Percentiles rank a stretch among this genome's conserved stretches.
These are phyloP conservation scores for Pterobdella sp. DNA, from an alignment of 2,888 invertebrate species.

Conservation along the genomic window DNA sequence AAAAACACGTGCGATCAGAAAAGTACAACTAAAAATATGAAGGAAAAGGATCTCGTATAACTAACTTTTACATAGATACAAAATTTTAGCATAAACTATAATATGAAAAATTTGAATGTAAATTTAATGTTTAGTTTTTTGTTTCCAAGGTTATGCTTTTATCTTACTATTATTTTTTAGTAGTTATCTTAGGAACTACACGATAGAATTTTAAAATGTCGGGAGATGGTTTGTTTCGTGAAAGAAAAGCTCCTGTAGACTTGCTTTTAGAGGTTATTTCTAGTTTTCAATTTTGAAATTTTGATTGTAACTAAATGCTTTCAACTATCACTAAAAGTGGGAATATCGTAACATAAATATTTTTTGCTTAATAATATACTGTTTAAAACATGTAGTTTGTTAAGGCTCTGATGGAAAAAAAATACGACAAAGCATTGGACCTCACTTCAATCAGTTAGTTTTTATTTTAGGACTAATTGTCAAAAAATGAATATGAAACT, in stretches of 20 bases:
- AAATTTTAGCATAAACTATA: too few relatives aligned
- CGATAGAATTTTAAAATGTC: constrained; percentile 3
- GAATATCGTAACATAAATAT: too few relatives aligned
- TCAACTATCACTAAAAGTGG: background rate
- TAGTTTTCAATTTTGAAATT: background rate
- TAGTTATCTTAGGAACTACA: too few relatives aligned
- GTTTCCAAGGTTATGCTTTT: background rate
- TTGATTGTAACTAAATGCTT: background rate
- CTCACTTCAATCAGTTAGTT: background rate
- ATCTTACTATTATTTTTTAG: too few relatives aligned
- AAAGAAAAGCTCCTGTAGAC: background rate
- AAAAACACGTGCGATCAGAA: background rate
- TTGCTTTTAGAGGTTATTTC: background rate
- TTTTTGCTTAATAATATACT: too few relatives aligned
- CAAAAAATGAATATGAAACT: too few relatives aligned
- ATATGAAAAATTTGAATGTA: too few relatives aligned
- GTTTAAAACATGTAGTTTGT: too few relatives aligned
- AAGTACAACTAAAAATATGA: background rate
- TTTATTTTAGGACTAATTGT: too few relatives aligned
- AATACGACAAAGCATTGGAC: background rate
- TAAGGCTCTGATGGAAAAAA: background rate
- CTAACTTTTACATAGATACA: too few relatives aligned
- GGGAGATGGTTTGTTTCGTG: background rate
- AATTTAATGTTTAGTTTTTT: too few relatives aligned
- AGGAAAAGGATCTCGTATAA: background rate